Percentiles rank a stretch among this genome's conserved stretches.
Conservation (phyloP, 2,888 invertebrate genomes). For the Diarsia brunnea region DNA sequence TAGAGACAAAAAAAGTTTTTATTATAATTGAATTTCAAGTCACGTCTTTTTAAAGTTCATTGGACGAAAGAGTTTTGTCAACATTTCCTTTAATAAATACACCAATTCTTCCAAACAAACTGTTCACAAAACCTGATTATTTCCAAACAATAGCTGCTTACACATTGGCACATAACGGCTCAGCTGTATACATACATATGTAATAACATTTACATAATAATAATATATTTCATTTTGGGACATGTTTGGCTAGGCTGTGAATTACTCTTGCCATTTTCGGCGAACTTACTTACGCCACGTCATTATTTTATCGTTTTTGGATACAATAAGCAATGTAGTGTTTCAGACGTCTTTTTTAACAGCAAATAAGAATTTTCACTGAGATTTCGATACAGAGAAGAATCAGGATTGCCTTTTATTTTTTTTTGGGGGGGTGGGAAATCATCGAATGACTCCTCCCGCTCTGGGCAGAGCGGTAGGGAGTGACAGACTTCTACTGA, state of each 20-base stretch:
- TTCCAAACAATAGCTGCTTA: conserved; percentile 42
- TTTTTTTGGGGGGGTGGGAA: too few species aligned
- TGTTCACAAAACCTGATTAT: conserved; percentile 12
- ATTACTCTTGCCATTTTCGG: conserved; percentile 19
- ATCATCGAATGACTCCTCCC: too few species aligned
- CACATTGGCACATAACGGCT: conserved; percentile 3
- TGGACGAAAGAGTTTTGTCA: conserved; percentile 2
- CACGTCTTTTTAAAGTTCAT: background rate
- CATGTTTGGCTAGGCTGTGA: conserved; percentile 15
- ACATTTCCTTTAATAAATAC: background rate
- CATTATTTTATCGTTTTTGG: background rate
- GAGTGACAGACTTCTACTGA: too few species aligned
- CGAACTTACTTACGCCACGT: background rate
- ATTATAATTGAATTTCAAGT: background rate
- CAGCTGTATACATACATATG: conserved; percentile 33
- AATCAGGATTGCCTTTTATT: background rate
- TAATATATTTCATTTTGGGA: conserved; percentile 12
- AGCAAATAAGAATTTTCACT: background rate
- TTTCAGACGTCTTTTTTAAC: background rate
- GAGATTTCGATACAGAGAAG: background rate
- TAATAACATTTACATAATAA: conserved; percentile 55
- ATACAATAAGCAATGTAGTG: background rate
- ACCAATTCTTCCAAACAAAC: background rate
- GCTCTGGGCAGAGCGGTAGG: too few species aligned
- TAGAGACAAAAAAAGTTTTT: background rate